phyloP scores from a whole-genome alignment of 53 echinoderm and acorn worm genomes.

The Temnopleurus reevesii region DNA sequence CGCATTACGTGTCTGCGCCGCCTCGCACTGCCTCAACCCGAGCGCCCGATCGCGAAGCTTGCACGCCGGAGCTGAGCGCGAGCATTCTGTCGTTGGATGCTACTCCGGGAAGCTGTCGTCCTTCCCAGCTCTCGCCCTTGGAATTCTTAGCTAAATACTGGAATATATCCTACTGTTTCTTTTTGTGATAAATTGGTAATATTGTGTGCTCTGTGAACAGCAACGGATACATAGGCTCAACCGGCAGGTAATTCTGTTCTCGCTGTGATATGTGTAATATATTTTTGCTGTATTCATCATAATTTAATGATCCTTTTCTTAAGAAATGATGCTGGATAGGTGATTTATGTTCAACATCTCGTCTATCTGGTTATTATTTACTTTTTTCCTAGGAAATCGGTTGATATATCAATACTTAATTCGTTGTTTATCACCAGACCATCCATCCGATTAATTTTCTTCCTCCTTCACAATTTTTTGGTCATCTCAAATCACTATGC shows the following conservation, averaged over 20 bases:
- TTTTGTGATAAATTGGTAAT: neutral
- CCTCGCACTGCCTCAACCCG: neutral
- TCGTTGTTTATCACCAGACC: no score
- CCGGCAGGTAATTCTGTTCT: conserved; percentile 24
- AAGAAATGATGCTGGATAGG: no score
- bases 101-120: neutral
- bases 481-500: no score
- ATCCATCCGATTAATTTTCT: no score
- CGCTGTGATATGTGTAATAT: neutral
- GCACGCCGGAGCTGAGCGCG: conserved; percentile 42
- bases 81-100: conserved; percentile 19
- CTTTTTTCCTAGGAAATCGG: no score
- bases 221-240: conserved; percentile 30
- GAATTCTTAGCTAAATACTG: neutral
- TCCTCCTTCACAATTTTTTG: no score
- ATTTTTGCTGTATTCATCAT: neutral
- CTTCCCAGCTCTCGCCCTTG: neutral
- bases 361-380: no score
- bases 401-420: no score
- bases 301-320: no score
- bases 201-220: neutral
- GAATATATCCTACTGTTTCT: neutral
- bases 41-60: neutral
- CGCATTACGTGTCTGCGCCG: conserved; percentile 35
- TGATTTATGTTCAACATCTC: no score